phyloP scores from a whole-genome alignment of 2,113 vertebrate species.

The Montifringilla adamsi region DNA sequence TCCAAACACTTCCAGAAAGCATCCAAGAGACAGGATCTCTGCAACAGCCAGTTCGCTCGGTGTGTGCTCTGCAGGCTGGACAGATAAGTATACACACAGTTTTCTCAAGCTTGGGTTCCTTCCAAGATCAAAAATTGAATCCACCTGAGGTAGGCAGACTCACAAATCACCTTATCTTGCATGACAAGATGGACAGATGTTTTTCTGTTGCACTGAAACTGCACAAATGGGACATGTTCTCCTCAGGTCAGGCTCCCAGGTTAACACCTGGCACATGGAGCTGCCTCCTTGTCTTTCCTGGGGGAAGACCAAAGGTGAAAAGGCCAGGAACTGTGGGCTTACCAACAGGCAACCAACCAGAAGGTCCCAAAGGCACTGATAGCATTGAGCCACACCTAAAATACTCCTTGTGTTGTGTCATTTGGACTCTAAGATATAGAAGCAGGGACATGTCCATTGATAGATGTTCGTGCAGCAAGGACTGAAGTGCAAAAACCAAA shows the following conservation, averaged over 20 bases:
- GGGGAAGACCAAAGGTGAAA: neutral
- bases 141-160: conserved; percentile 8
- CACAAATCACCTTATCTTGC: conserved; percentile 46
- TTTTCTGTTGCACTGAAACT: neutral
- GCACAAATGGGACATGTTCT: conserved; percentile 31
- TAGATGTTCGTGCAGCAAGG: neutral
- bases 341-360: neutral
- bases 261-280: conserved; percentile 17
- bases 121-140: conserved; percentile 57
- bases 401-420: neutral
- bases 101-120: neutral
- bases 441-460: neutral
- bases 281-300: neutral
- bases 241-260: neutral
- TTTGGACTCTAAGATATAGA: neutral
- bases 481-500: neutral
- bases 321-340: neutral
- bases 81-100: neutral
- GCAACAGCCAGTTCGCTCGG: neutral
- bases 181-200: neutral
- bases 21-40: conserved; percentile 16
- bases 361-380: neutral
- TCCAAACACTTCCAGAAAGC: neutral
- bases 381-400: neutral
- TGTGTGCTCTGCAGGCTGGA: neutral